These are phyloP conservation scores for Muraenolepis orangiensis DNA, from an alignment of 2,797 vertebrate genomes.

Conservation along the genomic window DNA sequence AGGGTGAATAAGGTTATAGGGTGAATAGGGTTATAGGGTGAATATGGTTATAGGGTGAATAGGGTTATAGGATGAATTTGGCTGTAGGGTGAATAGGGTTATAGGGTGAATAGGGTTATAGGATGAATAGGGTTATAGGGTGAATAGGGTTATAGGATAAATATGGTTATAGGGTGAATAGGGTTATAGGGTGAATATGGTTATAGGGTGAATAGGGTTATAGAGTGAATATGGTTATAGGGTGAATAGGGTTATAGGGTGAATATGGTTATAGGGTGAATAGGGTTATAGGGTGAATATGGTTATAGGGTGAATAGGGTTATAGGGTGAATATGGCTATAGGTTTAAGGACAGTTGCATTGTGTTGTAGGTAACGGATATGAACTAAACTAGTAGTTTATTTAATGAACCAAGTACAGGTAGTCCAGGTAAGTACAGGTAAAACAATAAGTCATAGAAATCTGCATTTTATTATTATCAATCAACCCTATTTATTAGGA, in stretches of 20 bases:
- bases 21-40: not conserved
- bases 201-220: not conserved
- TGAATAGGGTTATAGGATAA: not conserved
- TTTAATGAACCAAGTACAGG: not conserved
- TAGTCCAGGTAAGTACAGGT: not conserved
- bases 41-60: not conserved
- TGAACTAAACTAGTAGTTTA: not conserved
- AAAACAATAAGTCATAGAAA: not conserved
- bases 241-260: not conserved
- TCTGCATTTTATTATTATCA: not conserved
- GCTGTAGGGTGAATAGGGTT: not conserved
- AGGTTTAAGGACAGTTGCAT: not conserved
- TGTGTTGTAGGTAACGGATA: not conserved
- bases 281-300: not conserved
- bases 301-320: not conserved
- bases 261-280: not conserved
- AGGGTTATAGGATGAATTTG: not conserved
- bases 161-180: not conserved
- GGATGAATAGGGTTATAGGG: not conserved
- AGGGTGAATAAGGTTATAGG: not conserved
- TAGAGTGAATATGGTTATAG: not conserved
- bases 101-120: not conserved
- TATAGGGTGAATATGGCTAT: not conserved
- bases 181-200: too few relatives aligned
- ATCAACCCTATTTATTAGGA: not conserved